These are phyloP conservation scores for Discoglossus pictus DNA, from an alignment of 2,797 vertebrate genomes.

Conservation along the genomic window DNA sequence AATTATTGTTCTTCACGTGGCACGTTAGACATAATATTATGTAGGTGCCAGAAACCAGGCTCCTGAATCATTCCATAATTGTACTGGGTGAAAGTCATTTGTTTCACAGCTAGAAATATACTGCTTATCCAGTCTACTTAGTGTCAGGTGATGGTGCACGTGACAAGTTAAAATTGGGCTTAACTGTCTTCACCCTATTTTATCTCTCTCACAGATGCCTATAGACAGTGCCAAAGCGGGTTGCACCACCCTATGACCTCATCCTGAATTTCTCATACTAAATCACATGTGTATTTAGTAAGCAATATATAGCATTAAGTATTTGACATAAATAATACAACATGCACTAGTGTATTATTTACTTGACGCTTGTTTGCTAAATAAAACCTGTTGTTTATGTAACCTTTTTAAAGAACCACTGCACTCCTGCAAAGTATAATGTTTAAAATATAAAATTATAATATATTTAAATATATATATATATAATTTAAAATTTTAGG, in stretches of 20 bases:
- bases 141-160: not conserved
- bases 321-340: not conserved
- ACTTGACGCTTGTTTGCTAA: no score
- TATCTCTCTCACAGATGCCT: not conserved
- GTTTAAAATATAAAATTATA: no score
- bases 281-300: not conserved
- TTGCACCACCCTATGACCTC: slow-evolving; percentile 10
- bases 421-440: no score
- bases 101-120: not conserved
- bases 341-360: no score
- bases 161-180: slow-evolving; percentile 10
- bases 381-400: no score
- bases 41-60: not conserved
- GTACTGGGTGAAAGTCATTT: not conserved
- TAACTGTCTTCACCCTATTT: slow-evolving; percentile 25
- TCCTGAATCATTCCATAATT: slow-evolving; percentile 10
- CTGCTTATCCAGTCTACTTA: no score
- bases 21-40: no score
- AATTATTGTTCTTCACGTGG: not conserved
- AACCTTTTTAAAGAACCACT: no score
- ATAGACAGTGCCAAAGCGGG: not conserved
- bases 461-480: no score
- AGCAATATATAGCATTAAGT: slow-evolving; percentile 5
- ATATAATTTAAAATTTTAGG: no score
- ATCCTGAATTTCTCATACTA: not conserved